Evolutionary conservation across 2,113 vertebrate genomes (phyloP), one percentile per base, ranked within the genome.

Genomic region (Oxygymnocypris stewartii): DNA sequence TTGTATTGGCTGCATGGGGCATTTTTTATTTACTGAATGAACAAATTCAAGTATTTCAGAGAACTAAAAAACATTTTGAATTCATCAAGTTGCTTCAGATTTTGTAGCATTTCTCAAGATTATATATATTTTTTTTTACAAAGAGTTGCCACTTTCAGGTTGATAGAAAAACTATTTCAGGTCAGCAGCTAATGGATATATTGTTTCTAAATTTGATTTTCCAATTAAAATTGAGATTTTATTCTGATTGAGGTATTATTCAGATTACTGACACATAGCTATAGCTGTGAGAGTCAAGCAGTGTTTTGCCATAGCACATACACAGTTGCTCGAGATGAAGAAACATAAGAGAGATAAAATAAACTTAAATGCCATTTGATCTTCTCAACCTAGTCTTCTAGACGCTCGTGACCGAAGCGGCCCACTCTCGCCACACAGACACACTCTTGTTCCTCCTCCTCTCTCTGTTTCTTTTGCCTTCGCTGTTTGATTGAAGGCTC

Each of bases 351-450:
- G 7, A 4, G 4, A 42, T 20, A 1, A 23, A 23, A 73, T 0
- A 73, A 73, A 28, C 25, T 8, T 59, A 23, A 61, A 61, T 61
- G 20, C 8, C 57, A 76, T 85, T 85, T 85, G 74, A 85, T 85
- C 40, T 77, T 10, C 25, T 77, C 75, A 51, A 31, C 47, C 84
- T n/a, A 61, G 8, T 61, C 57, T 61, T n/a, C n/a, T n/a, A 54
- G 3, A 28, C 37, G 25, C 35, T 44, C 23, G 12, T 57, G 54
- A 71, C 77, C 47, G 20, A 31, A n/a, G 47, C 20, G n/a, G 16
- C 28, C 35, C 25, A 51, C 28, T 69, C 59, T 37, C 4, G 12
- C 6, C 75, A 42, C 35, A 40, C 35, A 78, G n/a, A 37, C 18
- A 42, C 76, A 54, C 65, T 75, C 61, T 40, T 28, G 47, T 79